A percentile compares a stretch with the other conserved stretches of the same genome.
These are phyloP conservation scores for Tragulus kanchil DNA, from an alignment of 2,113 vertebrate genomes.

Conservation along the genomic window DNA sequence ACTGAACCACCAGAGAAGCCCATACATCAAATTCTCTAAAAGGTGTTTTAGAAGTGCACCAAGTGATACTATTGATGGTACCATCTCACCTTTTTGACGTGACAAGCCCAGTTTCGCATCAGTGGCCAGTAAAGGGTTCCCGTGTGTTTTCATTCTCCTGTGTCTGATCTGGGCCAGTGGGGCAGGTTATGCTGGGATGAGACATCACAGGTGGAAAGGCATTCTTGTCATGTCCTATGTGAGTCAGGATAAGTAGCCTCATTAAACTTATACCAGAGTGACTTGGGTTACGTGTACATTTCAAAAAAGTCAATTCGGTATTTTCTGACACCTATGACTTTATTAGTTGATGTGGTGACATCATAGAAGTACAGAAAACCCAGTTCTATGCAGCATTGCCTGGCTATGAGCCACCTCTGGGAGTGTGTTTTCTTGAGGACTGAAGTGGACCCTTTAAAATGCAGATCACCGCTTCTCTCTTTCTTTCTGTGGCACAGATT, in stretches of 20 bases:
- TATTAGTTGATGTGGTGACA: background rate
- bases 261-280: background rate
- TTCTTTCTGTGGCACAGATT: background rate
- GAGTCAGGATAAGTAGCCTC: background rate
- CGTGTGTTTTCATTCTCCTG: background rate
- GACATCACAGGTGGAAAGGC: background rate
- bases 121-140: background rate
- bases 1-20: too few relatives aligned
- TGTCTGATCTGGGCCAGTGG: background rate
- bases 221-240: background rate
- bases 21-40: background rate
- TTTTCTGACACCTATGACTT: background rate
- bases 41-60: background rate
- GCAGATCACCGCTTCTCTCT: background rate
- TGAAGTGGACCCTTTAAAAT: conserved; percentile 8
- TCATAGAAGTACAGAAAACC: background rate
- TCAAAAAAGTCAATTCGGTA: background rate
- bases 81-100: background rate
- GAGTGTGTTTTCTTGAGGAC: background rate
- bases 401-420: background rate
- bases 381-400: background rate
- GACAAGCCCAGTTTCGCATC: background rate
- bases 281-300: background rate
- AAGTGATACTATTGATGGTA: background rate
- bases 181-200: too few relatives aligned